A percentile compares a stretch with the other conserved stretches of the same genome.
Evolutionary conservation across 2,797 vertebrate species (phyloP).

Genomic region (Danio kyathit): DNA sequence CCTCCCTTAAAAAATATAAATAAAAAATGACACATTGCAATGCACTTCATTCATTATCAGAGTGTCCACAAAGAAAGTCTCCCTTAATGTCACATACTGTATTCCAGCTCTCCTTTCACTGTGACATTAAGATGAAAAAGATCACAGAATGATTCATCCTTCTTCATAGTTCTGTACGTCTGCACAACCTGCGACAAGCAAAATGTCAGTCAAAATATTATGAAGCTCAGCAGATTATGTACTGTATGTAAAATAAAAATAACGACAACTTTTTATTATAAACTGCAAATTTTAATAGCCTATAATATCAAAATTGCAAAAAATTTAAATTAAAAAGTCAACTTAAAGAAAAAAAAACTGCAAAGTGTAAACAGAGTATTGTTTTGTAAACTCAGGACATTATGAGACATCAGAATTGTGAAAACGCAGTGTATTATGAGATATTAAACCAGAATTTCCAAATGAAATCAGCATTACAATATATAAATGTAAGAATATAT

Average conservation of each 20-base stretch:
- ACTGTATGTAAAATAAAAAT: too few species aligned
- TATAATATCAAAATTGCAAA: too few species aligned
- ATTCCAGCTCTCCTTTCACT: constrained; percentile 67
- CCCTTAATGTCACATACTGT: constrained; percentile 49
- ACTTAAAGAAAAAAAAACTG: too few species aligned
- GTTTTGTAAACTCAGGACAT: too few species aligned
- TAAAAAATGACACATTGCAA: not conserved
- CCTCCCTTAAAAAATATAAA: not conserved
- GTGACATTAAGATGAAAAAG: constrained; percentile 69
- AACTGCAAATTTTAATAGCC: too few species aligned
- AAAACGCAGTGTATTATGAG: not conserved
- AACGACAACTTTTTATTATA: too few species aligned
- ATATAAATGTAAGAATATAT: too few species aligned
- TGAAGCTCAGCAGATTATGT: too few species aligned
- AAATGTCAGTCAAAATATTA: not conserved
- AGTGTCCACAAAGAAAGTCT: not conserved
- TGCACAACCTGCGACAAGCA: constrained; percentile 68
- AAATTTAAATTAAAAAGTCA: too few species aligned
- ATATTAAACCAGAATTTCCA: too few species aligned
- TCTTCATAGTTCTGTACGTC: constrained; percentile 70
- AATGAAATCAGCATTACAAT: too few species aligned
- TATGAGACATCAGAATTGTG: not conserved
- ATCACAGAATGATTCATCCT: constrained; percentile 62
- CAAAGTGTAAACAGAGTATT: too few species aligned
- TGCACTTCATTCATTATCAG: not conserved